Percentiles rank a stretch among this genome's conserved stretches.
Evolutionary conservation across 2,113 vertebrate species (phyloP).

Genomic region (Mastomys natalensis): DNA sequence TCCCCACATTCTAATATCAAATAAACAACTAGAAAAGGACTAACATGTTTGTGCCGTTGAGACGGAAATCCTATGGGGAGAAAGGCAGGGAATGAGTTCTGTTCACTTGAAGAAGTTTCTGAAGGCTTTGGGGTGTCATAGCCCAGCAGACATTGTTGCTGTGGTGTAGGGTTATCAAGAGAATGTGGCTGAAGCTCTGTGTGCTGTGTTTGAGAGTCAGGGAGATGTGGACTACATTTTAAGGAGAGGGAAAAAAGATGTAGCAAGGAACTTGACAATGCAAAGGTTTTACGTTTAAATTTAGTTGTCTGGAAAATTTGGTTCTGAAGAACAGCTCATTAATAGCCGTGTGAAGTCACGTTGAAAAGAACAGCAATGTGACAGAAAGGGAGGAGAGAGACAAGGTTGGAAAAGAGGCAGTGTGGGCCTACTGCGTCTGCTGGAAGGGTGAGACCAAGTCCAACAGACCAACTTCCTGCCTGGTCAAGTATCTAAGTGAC

Average conservation of each 20-base stretch:
- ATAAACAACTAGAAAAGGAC: not conserved
- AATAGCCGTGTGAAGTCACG: not conserved
- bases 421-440: not conserved
- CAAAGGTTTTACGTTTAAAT: constrained; percentile 37
- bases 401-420: not conserved
- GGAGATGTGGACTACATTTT: not conserved
- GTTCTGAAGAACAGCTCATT: constrained; percentile 51
- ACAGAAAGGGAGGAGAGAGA: not conserved
- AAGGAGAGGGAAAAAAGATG: not conserved
- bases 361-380: not conserved
- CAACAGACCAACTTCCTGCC: not conserved
- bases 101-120: not conserved
- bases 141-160: not conserved
- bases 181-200: not conserved
- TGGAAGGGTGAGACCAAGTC: not conserved
- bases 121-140: not conserved
- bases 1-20: not conserved
- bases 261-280: not conserved
- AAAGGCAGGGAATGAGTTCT: not conserved
- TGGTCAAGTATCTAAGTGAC: too few relatives aligned
- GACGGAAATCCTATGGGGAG: not conserved
- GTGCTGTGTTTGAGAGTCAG: not conserved
- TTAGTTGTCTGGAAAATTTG: constrained; percentile 57
- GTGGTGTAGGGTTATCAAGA: not conserved
- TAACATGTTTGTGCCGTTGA: not conserved